Percentiles rank a stretch among this genome's conserved stretches.
phyloP scores from a whole-genome alignment of 2,113 vertebrate genomes.

The Phyllostomus hastatus region DNA sequence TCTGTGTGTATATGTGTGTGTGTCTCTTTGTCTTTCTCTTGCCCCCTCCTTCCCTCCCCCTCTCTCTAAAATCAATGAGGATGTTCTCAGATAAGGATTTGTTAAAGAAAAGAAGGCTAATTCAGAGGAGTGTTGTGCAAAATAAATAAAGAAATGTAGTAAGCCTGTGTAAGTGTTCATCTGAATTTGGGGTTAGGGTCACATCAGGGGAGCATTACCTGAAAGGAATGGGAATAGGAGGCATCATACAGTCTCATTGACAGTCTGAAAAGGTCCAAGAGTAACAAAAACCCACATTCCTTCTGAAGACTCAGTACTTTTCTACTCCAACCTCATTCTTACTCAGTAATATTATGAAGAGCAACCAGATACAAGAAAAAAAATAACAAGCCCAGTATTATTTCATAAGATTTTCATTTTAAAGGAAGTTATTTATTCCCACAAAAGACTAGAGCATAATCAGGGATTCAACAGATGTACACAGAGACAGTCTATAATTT shows the following conservation, averaged over 20 bases:
- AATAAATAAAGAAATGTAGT: neutral
- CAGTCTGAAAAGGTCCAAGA: neutral
- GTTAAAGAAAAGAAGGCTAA: neutral
- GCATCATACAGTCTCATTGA: neutral
- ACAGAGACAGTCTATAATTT: neutral
- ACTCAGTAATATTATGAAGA: neutral
- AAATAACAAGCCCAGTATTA: neutral
- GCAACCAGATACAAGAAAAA: neutral
- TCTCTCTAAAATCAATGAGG: too few relatives aligned
- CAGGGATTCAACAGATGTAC: neutral
- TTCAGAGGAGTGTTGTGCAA: neutral
- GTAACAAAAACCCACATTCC: neutral
- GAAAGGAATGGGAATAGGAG: neutral
- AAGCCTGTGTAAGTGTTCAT: neutral
- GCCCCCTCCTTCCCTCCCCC: too few relatives aligned
- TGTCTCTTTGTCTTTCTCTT: too few relatives aligned
- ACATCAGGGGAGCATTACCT: neutral
- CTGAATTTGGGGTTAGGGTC: neutral
- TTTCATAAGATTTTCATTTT: constrained; percentile 11
- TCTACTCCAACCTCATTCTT: neutral
- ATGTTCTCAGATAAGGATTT: too few relatives aligned
- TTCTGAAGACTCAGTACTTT: neutral
- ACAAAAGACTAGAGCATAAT: neutral
- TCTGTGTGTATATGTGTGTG: too few relatives aligned
- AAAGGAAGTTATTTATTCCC: neutral